Evolutionary conservation across 2,888 invertebrate species (phyloP), one percentile per base, ranked within the genome.

Genomic region (Nymphalis c-album): DNA sequence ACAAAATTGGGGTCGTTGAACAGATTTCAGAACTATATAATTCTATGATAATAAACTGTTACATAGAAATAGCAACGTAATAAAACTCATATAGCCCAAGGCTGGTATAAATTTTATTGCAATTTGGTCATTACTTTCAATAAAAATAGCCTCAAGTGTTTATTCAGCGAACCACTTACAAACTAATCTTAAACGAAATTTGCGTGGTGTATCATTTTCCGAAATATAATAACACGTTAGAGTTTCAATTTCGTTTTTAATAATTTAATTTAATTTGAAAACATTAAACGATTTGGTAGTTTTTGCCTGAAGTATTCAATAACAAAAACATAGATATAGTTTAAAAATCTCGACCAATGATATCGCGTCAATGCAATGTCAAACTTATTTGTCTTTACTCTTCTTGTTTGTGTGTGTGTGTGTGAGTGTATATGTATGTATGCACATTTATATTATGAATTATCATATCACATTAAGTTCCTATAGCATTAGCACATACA

Each of bases 1-100:
- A 78, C 76, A 78, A 16, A 26, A 80, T 77, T 64, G 74, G 74
- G 67, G 85, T 85, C 85, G 80, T 80, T 86, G 85, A 85, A 85
- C 85, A 81, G 74, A 58, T 73, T 69, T 76, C 74, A 76, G 53
- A 17, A 55, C 53, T 17, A 55, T 31, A 68, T 69, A 71, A 63
- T 71, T 70, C 64, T 72, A 55, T 55, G 73, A 72, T 73, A 75
- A 76, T 74, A 73, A 71, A 73, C 65, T 58, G 53, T 55, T 26
- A 48, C 63, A 60, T 74, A 72, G 67, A 74, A 76, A 74, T 72
- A 75, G 67, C 66, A 60, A 57, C 48, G 46, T 68, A 67, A 67
- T 72, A 68, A 68, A 70, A 63, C 57, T 64, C 51, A 68, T 64
- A 69, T 73, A 69, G 73, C 74, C 64, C 75, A 71, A 72, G 75